Base-by-base conservation (phyloP, 2,888 invertebrate species). In the Ennomos erosarius region DNA sequence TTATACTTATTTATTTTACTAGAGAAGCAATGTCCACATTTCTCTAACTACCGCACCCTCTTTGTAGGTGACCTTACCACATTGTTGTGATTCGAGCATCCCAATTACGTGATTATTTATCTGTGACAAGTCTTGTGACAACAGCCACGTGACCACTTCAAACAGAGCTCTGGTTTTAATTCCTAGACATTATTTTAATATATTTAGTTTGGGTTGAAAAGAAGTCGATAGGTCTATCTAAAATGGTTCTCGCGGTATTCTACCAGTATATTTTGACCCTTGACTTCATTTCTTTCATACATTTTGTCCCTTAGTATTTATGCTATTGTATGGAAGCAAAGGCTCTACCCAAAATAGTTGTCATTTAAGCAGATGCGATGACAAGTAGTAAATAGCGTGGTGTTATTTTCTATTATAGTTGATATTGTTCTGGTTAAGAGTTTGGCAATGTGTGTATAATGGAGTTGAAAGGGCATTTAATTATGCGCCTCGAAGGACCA, bases 91-190 rank as follows among this genome's bases (percentile, higher is more conserved):
- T 81, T 77, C 74, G 68, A 81, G 63, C 69, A 66, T 80, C 70
- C 83, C 88, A 90, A 90, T 90, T 90, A 90, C 71, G 79, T 86
- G 81, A 88, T 90, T 89, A 90, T 90, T 90, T 89, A 90, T 88
- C 76, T 83, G 81, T 76, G 82, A 84, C 85, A 81, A 75, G 79
- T 77, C 76, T 76, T 68, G 71, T 42, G 33, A 10, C 73, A 76
- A 78, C 81, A 79, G 62, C 56, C 40, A 39, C 35, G 6, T 47
- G 10, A 65, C 79, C 68, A 67, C 69, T 55, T 70, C 60, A 44
- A 10, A 42, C 16, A 51, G 78, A 78, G 68, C 78, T 71, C 59
- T 62, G 8, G 0, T 16, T 16, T 33, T 11, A 39, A 33, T 36
- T 33, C 9, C 12, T 10, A 9, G 10, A 40, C n/a, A 40, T 39